These are phyloP conservation scores for Atlantisia rogersi DNA, from an alignment of 2,113 vertebrate genomes.

Conservation along the genomic window DNA sequence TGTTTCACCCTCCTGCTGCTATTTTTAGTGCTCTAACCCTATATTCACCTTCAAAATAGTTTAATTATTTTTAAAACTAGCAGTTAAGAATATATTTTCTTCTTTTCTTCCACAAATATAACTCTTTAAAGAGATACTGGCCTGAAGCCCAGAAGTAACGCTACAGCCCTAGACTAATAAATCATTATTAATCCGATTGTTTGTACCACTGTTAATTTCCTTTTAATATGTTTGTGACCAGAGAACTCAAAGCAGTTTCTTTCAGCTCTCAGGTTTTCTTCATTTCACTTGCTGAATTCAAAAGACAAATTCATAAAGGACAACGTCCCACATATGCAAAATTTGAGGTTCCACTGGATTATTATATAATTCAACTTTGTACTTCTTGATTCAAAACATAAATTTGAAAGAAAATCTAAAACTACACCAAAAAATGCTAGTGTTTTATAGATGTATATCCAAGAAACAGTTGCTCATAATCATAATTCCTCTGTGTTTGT, in stretches of 20 bases:
- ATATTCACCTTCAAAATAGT: not conserved
- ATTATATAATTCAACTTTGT: not conserved
- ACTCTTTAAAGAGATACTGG: not conserved
- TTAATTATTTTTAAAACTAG: not conserved
- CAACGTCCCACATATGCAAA: not conserved
- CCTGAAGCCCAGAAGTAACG: not conserved
- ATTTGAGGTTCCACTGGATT: not conserved
- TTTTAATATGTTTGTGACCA: not conserved
- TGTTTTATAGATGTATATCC: not conserved
- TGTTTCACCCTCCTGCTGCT: not conserved
- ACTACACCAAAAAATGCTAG: rapidly evolving
- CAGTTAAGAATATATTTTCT: not conserved
- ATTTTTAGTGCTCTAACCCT: not conserved
- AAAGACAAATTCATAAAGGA: not conserved
- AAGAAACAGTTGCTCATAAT: not conserved
- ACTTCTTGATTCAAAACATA: not conserved
- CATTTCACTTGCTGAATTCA: not conserved
- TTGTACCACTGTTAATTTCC: not conserved
- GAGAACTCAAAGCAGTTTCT: not conserved
- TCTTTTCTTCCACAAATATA: not conserved
- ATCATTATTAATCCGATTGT: not conserved
- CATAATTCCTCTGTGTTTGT: not conserved
- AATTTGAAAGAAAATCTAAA: not conserved
- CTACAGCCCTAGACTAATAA: not conserved
- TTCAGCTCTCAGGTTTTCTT: not conserved